Evolutionary conservation across 2,888 invertebrate species (phyloP), one percentile per base, ranked within the genome.

Genomic region (Pheosia tremula): DNA sequence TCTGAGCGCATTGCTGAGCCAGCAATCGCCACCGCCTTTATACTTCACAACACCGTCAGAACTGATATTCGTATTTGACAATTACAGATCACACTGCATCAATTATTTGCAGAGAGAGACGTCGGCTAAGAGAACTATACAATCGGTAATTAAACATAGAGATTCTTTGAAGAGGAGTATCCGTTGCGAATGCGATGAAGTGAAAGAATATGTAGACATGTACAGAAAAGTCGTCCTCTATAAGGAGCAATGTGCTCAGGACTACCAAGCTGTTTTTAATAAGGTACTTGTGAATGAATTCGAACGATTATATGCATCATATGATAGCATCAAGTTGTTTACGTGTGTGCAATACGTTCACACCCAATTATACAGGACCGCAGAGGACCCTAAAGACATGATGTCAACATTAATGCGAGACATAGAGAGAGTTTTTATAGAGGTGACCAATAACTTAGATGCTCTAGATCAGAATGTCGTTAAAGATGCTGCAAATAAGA

Each of bases 291-390:
- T 64, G 45, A 73, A 68, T 9, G 66, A 78, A 41, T 80, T 82
- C 64, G 67, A 78, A 41, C 64, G 73, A 41, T 56, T 81, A 10
- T 80, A 66, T 24, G 71, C 79, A 4, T 82, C 82, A 0, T 74
- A 74, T 43, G 76, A 81, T 3, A 69, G 65, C 3, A 72, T 60
- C 1, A 82, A 83, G 62, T 57, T 84, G 36, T 79, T 77, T 57
- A 83, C 79, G 11, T 82, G 80, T 57, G 55, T 84, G 2, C 82
- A 82, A 55, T 83, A 72, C 56, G 78, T 74, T 0, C 72, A 79
- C 56, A 68, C 63, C 6, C 72, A 63, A 41, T 49, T 83, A 11
- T 79, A 80, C 57, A 64, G 63, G 0, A 60, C 62, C 38, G 60
- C 66, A 5, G 79, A 77, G 57, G 84, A 85, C 57, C 80, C 79